Evolutionary conservation across 2,888 invertebrate genomes (phyloP).

Genomic region (Junonia oenone): DNA sequence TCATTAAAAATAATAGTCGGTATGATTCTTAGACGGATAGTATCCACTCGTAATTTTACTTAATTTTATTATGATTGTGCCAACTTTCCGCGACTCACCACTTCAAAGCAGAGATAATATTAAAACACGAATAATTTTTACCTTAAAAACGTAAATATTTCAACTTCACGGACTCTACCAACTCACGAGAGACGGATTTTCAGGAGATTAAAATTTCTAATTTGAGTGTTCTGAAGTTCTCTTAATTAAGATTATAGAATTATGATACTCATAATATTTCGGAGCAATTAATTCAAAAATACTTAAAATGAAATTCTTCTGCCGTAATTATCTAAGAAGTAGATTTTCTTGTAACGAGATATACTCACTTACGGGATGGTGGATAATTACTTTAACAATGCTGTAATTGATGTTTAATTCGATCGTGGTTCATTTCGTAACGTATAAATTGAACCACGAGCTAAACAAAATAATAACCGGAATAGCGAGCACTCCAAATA

Average conservation of each 20-base stretch:
- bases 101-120: constrained; percentile 21
- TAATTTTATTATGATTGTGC: constrained; percentile 19
- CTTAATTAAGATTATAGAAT: constrained; percentile 76
- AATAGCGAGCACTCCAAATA: constrained; percentile 16
- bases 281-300: constrained; percentile 72
- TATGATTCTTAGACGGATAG: not conserved
- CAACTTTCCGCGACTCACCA: constrained; percentile 23
- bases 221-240: constrained; percentile 63
- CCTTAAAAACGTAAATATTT: constrained; percentile 40
- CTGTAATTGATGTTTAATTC: constrained; percentile 22
- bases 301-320: constrained; percentile 49
- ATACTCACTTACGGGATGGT: constrained; percentile 36
- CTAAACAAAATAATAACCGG: constrained; percentile 3
- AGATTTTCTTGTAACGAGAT: constrained; percentile 42
- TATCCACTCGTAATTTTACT: not conserved
- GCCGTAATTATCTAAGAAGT: constrained; percentile 57
- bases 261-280: constrained; percentile 73
- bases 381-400: constrained; percentile 33
- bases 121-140: constrained; percentile 27
- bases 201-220: constrained; percentile 68
- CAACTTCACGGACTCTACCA: constrained; percentile 45
- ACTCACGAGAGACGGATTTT: constrained; percentile 49
- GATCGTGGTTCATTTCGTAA: not conserved
- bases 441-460: not conserved
- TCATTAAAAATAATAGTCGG: not conserved